Evolutionary conservation across 2,888 invertebrate species (phyloP), one percentile per base, ranked within the genome.

Genomic region (Papilio protenor): DNA sequence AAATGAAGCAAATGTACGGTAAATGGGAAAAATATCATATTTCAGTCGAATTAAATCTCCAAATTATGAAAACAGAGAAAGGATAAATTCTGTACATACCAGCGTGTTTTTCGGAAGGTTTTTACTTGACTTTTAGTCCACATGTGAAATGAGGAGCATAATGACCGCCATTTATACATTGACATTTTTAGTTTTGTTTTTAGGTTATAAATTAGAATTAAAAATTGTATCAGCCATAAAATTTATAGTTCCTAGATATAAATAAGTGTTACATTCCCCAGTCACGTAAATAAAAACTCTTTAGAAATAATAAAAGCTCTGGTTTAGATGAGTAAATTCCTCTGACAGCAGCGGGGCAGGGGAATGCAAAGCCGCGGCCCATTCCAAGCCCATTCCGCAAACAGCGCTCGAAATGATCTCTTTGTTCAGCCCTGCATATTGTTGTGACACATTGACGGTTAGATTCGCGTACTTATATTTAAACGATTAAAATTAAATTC

Each of bases 331-430:
- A 77, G 66, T 55, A 66, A 77, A 77, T 77, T 73, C 77, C 66
- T 12, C 2, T 21, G 77, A 45, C 66, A 57, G n/a, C 5, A 27
- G 27, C 5, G n/a, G n/a, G 0, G n/a, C 16, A 61, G 45, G 55
- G 49, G 21, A 70, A 47, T 40, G 21, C 77, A 45, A 55, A 23
- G 55, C 40, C 45, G 33, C n/a, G 33, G 55, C 57, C 33, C 57
- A 27, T 23, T 59, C 40, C 23, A 69, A 1, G 45, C 23, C 66
- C 73, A 45, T 72, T 77, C 77, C 23, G 57, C 40, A 45, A 55
- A 69, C 66, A 73, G 66, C 77, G 73, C 77, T 66, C 21, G 69
- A 77, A 77, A 77, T 77, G 45, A 77, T 77, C 52, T 55, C 77
- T 73, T 64, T 73, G 77, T 73, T 73, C 73, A 18, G 23, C 12